phyloP scores from a whole-genome alignment of 2,113 vertebrate species.

The Corydoras maculifer region DNA sequence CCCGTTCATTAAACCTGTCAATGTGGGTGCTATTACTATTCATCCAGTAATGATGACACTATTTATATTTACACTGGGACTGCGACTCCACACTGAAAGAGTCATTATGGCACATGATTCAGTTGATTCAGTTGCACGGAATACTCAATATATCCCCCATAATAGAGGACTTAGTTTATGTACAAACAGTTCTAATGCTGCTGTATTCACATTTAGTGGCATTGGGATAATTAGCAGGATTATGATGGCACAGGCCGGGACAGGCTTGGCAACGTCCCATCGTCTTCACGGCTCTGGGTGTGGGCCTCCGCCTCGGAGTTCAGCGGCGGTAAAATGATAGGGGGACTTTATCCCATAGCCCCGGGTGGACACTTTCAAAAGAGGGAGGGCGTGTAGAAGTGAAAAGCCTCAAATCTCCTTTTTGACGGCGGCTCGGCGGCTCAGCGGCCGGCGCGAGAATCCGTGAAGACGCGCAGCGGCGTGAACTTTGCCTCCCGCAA shows the following conservation, averaged over 20 bases:
- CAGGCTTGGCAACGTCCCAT: constrained; percentile 30
- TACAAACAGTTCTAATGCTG: background rate
- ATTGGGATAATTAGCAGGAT: constrained; percentile 12
- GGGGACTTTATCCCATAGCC: constrained; percentile 40
- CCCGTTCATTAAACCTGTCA: too few species aligned
- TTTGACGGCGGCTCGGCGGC: background rate
- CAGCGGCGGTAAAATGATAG: constrained; percentile 37
- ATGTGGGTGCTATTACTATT: too few species aligned
- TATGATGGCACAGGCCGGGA: constrained; percentile 21
- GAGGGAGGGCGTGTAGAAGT: constrained; percentile 39
- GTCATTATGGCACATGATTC: too few species aligned
- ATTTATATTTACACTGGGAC: too few species aligned
- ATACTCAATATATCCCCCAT: background rate
- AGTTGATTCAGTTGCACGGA: background rate
- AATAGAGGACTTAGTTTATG: background rate
- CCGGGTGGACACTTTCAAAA: constrained; percentile 32
- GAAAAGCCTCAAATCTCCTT: constrained; percentile 30
- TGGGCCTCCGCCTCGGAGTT: constrained; percentile 29
- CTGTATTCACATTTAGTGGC: constrained; percentile 4
- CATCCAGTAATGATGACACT: too few species aligned
- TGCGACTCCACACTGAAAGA: too few species aligned
- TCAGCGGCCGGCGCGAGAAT: background rate
- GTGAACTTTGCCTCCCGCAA: background rate
- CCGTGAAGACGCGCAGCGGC: background rate
- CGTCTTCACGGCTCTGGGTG: constrained; percentile 30